phyloP scores from a whole-genome alignment of 2,888 invertebrate genomes.

The Philereme transversata region DNA sequence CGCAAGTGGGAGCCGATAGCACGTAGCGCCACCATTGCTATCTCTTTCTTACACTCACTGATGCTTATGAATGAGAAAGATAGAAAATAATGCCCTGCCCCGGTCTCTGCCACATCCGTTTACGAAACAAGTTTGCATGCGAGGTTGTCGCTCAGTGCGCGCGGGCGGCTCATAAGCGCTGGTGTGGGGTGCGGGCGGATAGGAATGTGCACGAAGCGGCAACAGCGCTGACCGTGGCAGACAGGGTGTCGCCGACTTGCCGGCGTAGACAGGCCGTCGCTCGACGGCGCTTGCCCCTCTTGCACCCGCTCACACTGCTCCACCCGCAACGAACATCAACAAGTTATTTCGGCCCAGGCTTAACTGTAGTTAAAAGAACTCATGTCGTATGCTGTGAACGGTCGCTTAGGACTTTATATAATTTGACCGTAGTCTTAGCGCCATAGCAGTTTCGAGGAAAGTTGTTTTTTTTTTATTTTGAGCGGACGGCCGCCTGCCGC shows the following conservation, averaged over 20 bases:
- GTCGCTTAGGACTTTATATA: conserved; percentile 63
- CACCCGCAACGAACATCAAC: conserved; percentile 79
- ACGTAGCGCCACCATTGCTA: conserved; percentile 81
- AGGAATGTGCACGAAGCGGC: conserved; percentile 84
- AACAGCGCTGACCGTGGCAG: conserved; percentile 92
- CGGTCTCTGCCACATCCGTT: conserved; percentile 87
- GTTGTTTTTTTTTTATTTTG: conserved; percentile 76
- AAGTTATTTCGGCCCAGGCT: conserved; percentile 79
- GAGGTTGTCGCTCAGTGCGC: conserved; percentile 80
- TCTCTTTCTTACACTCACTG: conserved; percentile 55
- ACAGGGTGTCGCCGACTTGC: conserved; percentile 96
- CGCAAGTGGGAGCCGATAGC: conserved; percentile 85
- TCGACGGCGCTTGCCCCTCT: conserved; percentile 80
- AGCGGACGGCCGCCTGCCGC: conserved; percentile 69
- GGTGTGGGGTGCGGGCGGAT: conserved; percentile 74
- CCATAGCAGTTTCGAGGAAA: conserved; percentile 82
- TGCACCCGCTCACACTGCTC: conserved; percentile 63
- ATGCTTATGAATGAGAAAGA: conserved; percentile 54
- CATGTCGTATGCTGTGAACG: conserved; percentile 52
- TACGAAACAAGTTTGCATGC: conserved; percentile 88
- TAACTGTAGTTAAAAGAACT: conserved; percentile 63
- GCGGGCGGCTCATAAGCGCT: conserved; percentile 73
- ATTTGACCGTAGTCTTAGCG: conserved; percentile 64
- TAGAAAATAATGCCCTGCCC: conserved; percentile 69
- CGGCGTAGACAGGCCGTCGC: conserved; percentile 92